Base-by-base conservation (phyloP, 2,797 vertebrate species). In the Parambassis ranga region DNA sequence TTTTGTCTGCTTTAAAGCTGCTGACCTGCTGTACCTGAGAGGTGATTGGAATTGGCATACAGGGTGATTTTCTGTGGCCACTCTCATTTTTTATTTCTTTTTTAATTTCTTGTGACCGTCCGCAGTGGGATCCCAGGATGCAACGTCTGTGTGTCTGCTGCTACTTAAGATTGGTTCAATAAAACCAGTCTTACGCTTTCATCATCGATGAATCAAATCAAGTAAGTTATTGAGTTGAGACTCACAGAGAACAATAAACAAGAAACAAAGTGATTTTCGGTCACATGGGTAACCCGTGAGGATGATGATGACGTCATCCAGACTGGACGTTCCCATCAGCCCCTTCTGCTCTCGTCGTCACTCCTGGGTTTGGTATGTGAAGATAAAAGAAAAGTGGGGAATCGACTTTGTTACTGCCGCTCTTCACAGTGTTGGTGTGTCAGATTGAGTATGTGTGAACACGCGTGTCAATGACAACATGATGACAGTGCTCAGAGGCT, bases 321-420 rank as follows among this genome's bases (percentile, higher is more conserved):
- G 46, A 43, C 69, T 74, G 71, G 30, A 74, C 49, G 36, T 66
- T 68, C 47, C 69, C 50, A 41, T 80, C 16, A 64, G 53, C 62
- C 23, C 67, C 10, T 82, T 80, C 62, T 76, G 79, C 47, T 49
- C 19, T 52, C 71, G 53, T 10, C 75, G 61, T 2, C 82, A 82
- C 72, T 82, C 77, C 70, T 87, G 85, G 80, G 64, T 89, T 77
- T 73, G 75, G 79, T 89, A 85, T 10, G 76, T 84, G 56, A 28
- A 38, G 28, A 51, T 26, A 7, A 33, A 27, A 7, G 3, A 9
- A 62, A 41, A 39, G 4, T 14, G 16, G 27, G 5, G 13, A 27
- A 3, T 23, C 10, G 27, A 16, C 24, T 22, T 35, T 65, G 13
- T 46, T 47, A 6, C 13, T 32, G 10, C 39, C 46, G 4, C 1